phyloP scores from a whole-genome alignment of 2,113 vertebrate genomes.

The Rostratula benghalensis region DNA sequence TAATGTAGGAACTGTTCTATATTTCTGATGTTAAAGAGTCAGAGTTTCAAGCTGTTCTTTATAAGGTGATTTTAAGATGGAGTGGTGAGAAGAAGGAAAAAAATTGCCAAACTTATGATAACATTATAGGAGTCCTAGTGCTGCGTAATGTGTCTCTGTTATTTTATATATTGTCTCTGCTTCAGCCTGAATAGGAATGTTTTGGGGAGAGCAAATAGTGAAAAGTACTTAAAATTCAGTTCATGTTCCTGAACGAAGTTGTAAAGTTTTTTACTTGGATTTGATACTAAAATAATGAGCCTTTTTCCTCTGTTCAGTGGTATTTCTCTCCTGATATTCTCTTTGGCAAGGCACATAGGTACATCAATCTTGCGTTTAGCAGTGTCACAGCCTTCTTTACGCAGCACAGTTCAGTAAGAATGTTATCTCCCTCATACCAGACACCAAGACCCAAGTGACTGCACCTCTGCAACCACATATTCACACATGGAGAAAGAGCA shows the following conservation, averaged over 20 bases:
- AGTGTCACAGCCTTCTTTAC: neutral
- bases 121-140: neutral
- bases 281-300: neutral
- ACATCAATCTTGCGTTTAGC: conserved; percentile 3
- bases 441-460: neutral
- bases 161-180: neutral
- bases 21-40: neutral
- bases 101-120: neutral
- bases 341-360: neutral
- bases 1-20: neutral
- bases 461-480: neutral
- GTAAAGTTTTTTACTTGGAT: neutral
- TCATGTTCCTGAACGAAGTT: neutral
- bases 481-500: neutral
- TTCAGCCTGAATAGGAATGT: neutral
- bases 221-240: neutral
- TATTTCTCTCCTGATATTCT: neutral
- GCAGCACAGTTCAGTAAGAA: neutral
- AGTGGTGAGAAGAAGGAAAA: neutral
- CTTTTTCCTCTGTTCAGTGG: neutral
- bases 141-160: neutral
- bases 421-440: neutral
- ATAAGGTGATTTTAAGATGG: neutral
- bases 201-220: neutral
- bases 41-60: neutral